Evolutionary conservation across 2,113 vertebrate species (phyloP), one percentile per base, ranked within the genome.

Genomic region (Passer montanus): DNA sequence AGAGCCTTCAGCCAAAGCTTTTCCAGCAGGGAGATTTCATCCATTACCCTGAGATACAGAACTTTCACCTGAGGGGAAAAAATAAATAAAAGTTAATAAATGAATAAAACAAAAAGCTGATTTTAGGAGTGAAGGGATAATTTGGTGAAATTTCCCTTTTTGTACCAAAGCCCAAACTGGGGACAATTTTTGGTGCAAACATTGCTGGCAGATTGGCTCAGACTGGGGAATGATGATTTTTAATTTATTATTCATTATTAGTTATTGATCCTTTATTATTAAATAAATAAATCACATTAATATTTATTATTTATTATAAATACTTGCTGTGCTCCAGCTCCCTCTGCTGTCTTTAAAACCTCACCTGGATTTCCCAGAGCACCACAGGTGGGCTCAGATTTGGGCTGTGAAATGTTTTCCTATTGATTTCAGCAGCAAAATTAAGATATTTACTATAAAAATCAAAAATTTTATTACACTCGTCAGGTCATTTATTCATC

Each of bases 61-160:
- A 95, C 88, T 95, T 98, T 99, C 5, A 99, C 98, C 99, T 99
- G 93, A 18, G 28, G 28, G 49, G 19, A 15, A 11, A 35, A 43
- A 33, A 37, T 2, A 8, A 35, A 59, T 7, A 27, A 18, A n/a
- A 9, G 35, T 6, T 4, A 37, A 30, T 10, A 30, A 46, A 35
- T 13, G 11, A 15, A 15, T 15, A 1, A 15, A 16, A 10, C 7
- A 23, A 58, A n/a, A 39, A 47, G 1, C 19, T 23, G 14, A 0
- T 12, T 4, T 58, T 31, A 56, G 35, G 28, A 17, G 11, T 2
- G 39, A 80, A 16, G 20, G 23, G 13, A 17, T 13, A 1, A 35
- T 17, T 46, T 46, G 23, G 41, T 43, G 53, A 23, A 30, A 43
- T 28, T 21, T 64, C 24, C 35, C 24, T 47, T n/a, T 56, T 2